Conservation (phyloP, 2,113 vertebrate genomes). For the Hydropotes inermis region DNA sequence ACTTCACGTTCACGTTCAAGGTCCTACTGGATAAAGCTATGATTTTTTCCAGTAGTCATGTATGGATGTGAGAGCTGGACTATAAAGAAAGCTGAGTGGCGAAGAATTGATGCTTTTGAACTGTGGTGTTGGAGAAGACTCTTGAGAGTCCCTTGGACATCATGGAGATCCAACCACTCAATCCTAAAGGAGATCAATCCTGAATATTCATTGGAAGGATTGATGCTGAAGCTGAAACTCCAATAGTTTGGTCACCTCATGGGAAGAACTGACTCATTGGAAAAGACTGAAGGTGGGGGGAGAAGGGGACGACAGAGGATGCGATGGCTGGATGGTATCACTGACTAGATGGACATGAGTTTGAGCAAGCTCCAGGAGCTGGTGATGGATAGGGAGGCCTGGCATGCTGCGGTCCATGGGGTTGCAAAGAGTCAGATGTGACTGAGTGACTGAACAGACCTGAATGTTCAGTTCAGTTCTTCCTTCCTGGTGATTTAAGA, state of each 20-base stretch:
- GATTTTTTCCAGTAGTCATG: background rate
- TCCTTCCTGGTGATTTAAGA: background rate
- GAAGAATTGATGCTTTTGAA: background rate
- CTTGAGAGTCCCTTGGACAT: background rate
- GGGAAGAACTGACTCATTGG: background rate
- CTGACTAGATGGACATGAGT: background rate
- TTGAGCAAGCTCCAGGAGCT: background rate
- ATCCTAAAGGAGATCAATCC: background rate
- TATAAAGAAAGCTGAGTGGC: fast-evolving
- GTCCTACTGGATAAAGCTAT: background rate
- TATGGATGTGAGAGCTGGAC: background rate
- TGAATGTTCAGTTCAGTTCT: background rate
- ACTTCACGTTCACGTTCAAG: no score
- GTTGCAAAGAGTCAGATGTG: fast-evolving
- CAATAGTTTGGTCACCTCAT: background rate
- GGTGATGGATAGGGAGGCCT: background rate
- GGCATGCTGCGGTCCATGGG: background rate
- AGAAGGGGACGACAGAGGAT: background rate
- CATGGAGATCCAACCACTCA: background rate
- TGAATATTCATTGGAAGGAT: background rate
- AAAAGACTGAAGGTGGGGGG: background rate
- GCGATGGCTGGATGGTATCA: background rate
- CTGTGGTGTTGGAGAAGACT: background rate
- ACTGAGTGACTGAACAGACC: background rate
- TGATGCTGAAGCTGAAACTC: background rate